Evolutionary conservation across 2,797 vertebrate species (phyloP).

Genomic region (Otolemur crassicaudatus): DNA sequence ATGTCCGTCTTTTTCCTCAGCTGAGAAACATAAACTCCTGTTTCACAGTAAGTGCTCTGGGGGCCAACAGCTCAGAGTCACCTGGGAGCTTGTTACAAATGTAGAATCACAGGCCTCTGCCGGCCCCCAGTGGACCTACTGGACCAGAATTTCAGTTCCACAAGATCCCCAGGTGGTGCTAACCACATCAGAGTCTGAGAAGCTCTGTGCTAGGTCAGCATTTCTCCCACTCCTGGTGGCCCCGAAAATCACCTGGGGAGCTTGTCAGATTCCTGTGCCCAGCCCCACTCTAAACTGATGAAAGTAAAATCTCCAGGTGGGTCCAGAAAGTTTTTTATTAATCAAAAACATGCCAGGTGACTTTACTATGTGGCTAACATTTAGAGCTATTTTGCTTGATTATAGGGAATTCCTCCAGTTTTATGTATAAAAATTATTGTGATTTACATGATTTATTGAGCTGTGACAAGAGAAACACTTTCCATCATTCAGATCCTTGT

Average conservation of each 20-base stretch:
- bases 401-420: not conserved
- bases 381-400: not conserved
- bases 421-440: conserved; percentile 17
- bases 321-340: not conserved
- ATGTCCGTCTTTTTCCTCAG: not conserved
- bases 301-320: conserved; percentile 37
- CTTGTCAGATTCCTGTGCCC: conserved; percentile 28
- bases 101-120: not conserved
- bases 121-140: not conserved
- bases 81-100: not conserved
- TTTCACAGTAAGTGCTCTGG: not conserved
- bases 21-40: not conserved
- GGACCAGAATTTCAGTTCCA: not conserved
- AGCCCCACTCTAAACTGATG: not conserved
- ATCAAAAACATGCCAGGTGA: not conserved
- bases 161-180: not conserved
- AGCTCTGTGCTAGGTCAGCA: not conserved
- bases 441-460: not conserved
- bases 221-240: not conserved
- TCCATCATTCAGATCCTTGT: conserved; percentile 2
- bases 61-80: not conserved
- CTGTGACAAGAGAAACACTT: not conserved
- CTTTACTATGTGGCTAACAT: not conserved
- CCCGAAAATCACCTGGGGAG: not conserved
- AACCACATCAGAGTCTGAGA: not conserved